phyloP scores from a whole-genome alignment of 2,113 vertebrate species.

The Pelobates fuscus region DNA sequence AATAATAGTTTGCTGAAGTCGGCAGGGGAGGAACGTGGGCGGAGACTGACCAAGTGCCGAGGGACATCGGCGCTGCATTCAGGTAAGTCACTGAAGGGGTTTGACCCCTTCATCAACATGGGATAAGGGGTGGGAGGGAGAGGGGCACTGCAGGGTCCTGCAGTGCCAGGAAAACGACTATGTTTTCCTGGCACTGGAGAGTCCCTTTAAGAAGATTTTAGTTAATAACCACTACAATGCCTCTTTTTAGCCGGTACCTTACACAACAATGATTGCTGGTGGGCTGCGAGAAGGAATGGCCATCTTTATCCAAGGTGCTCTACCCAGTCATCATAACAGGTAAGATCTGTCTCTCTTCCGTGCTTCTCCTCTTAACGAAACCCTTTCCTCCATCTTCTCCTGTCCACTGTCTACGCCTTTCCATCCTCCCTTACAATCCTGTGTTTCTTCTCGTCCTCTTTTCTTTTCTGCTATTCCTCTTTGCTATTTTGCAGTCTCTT shows the following conservation, averaged over 20 bases:
- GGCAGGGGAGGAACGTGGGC: too few species aligned
- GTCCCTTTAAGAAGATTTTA: background rate
- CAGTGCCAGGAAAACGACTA: too few species aligned
- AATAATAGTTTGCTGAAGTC: too few species aligned
- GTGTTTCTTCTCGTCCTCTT: too few species aligned
- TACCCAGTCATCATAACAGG: constrained; percentile 19
- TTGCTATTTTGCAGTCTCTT: background rate
- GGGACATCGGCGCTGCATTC: too few species aligned
- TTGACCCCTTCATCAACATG: too few species aligned
- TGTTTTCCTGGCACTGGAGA: too few species aligned
- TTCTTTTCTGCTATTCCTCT: too few species aligned
- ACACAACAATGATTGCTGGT: constrained; percentile 17
- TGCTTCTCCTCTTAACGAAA: background rate
- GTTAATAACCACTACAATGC: background rate
- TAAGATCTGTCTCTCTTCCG: background rate
- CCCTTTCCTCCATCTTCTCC: background rate
- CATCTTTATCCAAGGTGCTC: constrained; percentile 17
- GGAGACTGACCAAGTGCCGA: too few species aligned
- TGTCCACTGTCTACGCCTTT: background rate
- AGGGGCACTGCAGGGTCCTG: too few species aligned
- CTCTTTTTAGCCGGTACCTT: constrained; percentile 32
- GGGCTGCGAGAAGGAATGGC: constrained; percentile 28
- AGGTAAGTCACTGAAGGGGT: too few species aligned
- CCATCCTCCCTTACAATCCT: background rate
- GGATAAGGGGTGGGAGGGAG: too few species aligned